A percentile compares a stretch with the other conserved stretches of the same genome.
These are phyloP conservation scores for Bujurquina vittata DNA, from an alignment of 2,113 vertebrate genomes.

Conservation along the genomic window DNA sequence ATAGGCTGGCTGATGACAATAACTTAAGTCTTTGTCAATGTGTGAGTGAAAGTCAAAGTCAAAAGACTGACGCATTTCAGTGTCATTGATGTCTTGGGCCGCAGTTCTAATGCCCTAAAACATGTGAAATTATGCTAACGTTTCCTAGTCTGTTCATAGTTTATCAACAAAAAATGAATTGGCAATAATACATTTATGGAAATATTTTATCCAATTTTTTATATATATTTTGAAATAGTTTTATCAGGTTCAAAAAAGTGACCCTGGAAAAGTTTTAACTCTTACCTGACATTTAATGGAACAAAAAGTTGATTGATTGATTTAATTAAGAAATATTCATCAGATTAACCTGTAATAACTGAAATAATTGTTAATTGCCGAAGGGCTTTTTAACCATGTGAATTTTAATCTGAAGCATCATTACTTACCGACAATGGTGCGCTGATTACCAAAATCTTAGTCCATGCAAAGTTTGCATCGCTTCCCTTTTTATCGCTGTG, in stretches of 20 bases:
- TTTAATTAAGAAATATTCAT: background rate
- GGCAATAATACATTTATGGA: background rate
- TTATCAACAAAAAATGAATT: no score
- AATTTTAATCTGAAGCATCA: background rate
- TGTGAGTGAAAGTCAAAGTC: slow-evolving; percentile 37
- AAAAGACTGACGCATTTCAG: background rate
- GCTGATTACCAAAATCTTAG: background rate
- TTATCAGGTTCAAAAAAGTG: background rate
- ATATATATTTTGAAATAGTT: background rate
- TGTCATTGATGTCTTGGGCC: background rate
- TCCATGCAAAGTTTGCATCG: background rate
- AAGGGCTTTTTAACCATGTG: background rate
- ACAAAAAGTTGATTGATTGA: background rate
- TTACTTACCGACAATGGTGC: background rate
- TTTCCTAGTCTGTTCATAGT: no score
- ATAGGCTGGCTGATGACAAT: slow-evolving; percentile 22
- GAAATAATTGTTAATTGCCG: background rate
- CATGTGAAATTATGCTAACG: background rate
- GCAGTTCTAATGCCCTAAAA: background rate
- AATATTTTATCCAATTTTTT: background rate
- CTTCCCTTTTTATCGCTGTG: background rate
- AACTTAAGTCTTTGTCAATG: slow-evolving; percentile 16
- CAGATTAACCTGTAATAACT: background rate
- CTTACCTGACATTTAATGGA: background rate
- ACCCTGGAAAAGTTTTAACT: background rate